Percentiles rank a stretch among this genome's conserved stretches.
phyloP scores from a whole-genome alignment of 2,888 invertebrate genomes.

The Epistrophe grossulariae region DNA sequence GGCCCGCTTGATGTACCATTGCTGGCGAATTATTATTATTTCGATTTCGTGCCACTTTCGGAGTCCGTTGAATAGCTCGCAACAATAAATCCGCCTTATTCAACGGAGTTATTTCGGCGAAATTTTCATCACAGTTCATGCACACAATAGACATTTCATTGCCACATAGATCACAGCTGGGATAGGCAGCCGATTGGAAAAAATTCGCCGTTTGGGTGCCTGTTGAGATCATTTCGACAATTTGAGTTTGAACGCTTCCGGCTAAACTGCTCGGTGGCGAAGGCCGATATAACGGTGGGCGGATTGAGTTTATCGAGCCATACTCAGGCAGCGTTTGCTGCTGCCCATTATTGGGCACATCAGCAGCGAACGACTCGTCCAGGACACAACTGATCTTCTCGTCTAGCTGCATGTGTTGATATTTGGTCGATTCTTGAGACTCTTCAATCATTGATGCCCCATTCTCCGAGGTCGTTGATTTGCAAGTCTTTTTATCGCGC shows the following conservation, averaged over 20 bases:
- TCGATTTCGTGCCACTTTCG: constrained; percentile 82
- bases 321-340: constrained; percentile 75
- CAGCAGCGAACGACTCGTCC: constrained; percentile 56
- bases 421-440: constrained; percentile 55
- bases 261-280: constrained; percentile 72
- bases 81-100: constrained; percentile 85
- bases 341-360: constrained; percentile 62
- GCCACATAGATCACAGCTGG: constrained; percentile 80
- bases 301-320: constrained; percentile 78
- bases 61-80: constrained; percentile 86
- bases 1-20: constrained; percentile 64
- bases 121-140: constrained; percentile 79
- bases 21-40: constrained; percentile 79
- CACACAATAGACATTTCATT: constrained; percentile 83
- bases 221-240: constrained; percentile 83
- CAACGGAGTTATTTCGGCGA: constrained; percentile 79
- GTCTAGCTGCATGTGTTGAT: constrained; percentile 66
- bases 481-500: constrained; percentile 81
- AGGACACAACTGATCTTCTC: constrained; percentile 52
- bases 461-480: constrained; percentile 67
- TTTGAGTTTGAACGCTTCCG: constrained; percentile 77
- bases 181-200: constrained; percentile 64
- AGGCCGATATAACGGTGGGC: constrained; percentile 77
- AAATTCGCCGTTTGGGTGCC: constrained; percentile 82
- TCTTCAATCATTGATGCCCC: constrained; percentile 25